Conservation (phyloP, 1,140 invertebrate genomes). For the Cyphomyrmex costatus region DNA sequence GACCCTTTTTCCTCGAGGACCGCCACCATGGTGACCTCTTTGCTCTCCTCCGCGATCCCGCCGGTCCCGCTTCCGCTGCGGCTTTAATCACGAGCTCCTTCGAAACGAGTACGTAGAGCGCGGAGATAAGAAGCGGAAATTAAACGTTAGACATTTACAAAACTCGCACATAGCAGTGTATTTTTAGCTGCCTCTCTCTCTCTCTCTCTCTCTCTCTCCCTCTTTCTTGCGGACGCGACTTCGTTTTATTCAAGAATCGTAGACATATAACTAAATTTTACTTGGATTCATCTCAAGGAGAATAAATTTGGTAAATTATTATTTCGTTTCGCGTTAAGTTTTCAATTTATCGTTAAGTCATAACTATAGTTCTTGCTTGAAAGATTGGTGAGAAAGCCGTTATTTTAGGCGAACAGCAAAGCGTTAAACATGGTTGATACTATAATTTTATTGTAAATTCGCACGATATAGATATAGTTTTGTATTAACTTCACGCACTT, state of each 20-base stretch:
- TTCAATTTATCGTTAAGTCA: not conserved
- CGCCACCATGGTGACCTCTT: conserved; percentile 9
- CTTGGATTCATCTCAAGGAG: not conserved
- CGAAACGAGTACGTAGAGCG: not conserved
- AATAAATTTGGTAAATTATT: not conserved
- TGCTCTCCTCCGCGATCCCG: not conserved
- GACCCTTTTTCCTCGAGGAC: conserved; percentile 22
- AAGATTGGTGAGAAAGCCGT: not conserved
- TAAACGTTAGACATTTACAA: conserved; percentile 53
- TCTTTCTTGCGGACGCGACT: not conserved
- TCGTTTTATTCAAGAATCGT: not conserved
- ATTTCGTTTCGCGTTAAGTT: not conserved
- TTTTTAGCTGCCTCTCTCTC: not conserved
- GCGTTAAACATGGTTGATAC: not conserved
- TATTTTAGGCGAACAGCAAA: not conserved
- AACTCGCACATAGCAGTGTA: not conserved
- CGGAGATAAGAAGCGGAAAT: conserved; percentile 58
- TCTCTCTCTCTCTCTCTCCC: not conserved
- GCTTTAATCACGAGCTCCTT: conserved; percentile 52
- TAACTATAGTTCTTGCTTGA: not conserved
- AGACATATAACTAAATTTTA: not conserved
- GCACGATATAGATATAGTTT: not conserved
- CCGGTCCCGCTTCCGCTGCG: not conserved
- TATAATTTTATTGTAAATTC: not conserved
- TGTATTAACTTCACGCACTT: not conserved